A percentile compares a stretch with the other conserved stretches of the same genome.
Conservation (phyloP, 2,888 invertebrate genomes). For the Temnothorax ravouxi region DNA sequence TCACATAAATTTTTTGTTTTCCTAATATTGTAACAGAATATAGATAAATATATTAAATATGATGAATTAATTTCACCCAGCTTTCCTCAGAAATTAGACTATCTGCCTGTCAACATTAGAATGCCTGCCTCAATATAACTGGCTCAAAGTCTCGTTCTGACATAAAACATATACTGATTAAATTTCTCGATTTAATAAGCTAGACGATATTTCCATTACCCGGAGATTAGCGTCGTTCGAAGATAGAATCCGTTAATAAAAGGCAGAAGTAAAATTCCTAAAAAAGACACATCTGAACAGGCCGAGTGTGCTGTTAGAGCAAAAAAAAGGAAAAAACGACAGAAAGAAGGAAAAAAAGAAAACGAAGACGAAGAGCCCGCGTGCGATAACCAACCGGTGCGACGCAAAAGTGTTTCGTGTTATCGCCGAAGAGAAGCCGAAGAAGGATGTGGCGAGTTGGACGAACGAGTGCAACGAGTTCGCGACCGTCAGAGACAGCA, state of each 20-base stretch:
- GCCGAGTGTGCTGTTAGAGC: slow-evolving; percentile 5
- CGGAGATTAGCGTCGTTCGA: slow-evolving; percentile 7
- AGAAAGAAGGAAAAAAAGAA: slow-evolving; percentile 11
- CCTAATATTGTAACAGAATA: not conserved
- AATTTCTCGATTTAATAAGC: slow-evolving; percentile 12
- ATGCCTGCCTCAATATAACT: not conserved
- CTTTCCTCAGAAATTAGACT: not conserved
- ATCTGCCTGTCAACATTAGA: not conserved
- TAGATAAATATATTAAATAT: not conserved
- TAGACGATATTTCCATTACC: slow-evolving; percentile 18
- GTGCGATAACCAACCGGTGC: slow-evolving; percentile 44
- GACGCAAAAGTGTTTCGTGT: slow-evolving; percentile 42
- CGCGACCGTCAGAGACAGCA: slow-evolving; percentile 56
- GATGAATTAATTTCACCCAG: not conserved
- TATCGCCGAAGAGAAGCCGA: slow-evolving; percentile 52
- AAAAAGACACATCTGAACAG: slow-evolving; percentile 12
- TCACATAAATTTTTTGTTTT: not conserved
- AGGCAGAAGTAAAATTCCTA: slow-evolving; percentile 15
- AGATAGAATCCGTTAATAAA: slow-evolving; percentile 21
- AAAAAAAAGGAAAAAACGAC: slow-evolving; percentile 4
- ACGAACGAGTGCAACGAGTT: slow-evolving; percentile 69
- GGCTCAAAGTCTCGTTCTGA: not conserved
- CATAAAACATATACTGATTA: slow-evolving; percentile 9
- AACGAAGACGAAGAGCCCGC: slow-evolving; percentile 19
- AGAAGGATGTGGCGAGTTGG: slow-evolving; percentile 59